These are phyloP conservation scores for Isoperla grammatica DNA, from an alignment of 2,888 invertebrate genomes.

Conservation along the genomic window DNA sequence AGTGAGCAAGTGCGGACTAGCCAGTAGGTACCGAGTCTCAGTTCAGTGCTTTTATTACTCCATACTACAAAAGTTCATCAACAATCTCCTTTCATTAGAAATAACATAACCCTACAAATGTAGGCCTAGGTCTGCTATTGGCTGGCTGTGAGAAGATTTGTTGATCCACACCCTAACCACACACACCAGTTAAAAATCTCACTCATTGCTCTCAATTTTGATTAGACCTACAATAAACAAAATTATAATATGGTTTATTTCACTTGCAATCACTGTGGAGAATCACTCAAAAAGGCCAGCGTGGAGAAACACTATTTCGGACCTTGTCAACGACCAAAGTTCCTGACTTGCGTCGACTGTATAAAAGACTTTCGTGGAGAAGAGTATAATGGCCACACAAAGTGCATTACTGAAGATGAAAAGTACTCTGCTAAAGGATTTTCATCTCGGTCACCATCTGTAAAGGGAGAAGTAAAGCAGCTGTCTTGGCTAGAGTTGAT, in stretches of 20 bases:
- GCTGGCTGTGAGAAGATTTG: too few relatives aligned
- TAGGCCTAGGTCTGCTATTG: too few relatives aligned
- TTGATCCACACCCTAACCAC: too few relatives aligned
- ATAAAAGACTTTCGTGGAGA: slow-evolving; percentile 83
- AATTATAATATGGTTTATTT: slow-evolving; percentile 93
- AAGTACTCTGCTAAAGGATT: slow-evolving; percentile 83
- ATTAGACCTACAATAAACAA: too few relatives aligned
- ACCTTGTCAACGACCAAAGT: slow-evolving; percentile 62
- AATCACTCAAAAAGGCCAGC: slow-evolving; percentile 82
- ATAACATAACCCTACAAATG: too few relatives aligned
- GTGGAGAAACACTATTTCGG: slow-evolving; percentile 87
- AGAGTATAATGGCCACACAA: slow-evolving; percentile 70
- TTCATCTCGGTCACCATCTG: slow-evolving; percentile 59
- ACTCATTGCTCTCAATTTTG: too few relatives aligned
- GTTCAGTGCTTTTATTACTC: too few relatives aligned
- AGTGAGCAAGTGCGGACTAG: too few relatives aligned
- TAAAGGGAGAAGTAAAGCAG: slow-evolving; percentile 84
- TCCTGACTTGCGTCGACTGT: slow-evolving; percentile 89
- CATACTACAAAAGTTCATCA: too few relatives aligned
- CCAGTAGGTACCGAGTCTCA: too few relatives aligned
- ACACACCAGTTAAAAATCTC: too few relatives aligned
- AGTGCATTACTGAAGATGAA: slow-evolving; percentile 80
- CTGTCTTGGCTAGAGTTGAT: slow-evolving; percentile 74
- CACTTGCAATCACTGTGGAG: slow-evolving; percentile 87
- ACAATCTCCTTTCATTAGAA: too few relatives aligned